Conservation (phyloP, 2,797 vertebrate genomes). For the Aplochiton taeniatus region DNA sequence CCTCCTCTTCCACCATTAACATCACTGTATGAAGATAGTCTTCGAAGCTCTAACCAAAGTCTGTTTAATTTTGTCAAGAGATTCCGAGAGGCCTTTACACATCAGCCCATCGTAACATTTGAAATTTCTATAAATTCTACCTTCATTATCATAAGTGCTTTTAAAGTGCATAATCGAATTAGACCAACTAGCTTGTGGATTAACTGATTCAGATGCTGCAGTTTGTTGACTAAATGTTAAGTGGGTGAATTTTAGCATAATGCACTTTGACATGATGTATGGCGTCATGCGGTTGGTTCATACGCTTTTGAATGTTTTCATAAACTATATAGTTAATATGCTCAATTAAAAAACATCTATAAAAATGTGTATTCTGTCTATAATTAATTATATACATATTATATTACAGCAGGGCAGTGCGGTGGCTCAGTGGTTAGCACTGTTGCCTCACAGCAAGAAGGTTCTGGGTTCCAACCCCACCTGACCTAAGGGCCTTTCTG, state of each 20-base stretch:
- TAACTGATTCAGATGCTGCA: not conserved
- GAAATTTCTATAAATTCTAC: not conserved
- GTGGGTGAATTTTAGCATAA: not conserved
- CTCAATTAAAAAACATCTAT: conserved; percentile 9
- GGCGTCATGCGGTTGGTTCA: conserved; percentile 25
- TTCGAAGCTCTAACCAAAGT: not conserved
- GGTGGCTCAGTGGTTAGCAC: too few species aligned
- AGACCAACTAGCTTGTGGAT: too few species aligned
- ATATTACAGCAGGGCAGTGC: too few species aligned
- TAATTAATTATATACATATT: not conserved
- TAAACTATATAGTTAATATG: conserved; percentile 20
- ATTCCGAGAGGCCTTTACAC: conserved; percentile 1
- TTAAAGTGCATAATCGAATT: not conserved
- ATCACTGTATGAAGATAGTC: not conserved
- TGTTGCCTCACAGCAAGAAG: too few species aligned
- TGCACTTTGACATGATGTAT: conserved; percentile 1
- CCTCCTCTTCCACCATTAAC: too few species aligned
- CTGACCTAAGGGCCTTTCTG: too few species aligned
- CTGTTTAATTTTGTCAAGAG: not conserved
- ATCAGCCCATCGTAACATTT: not conserved
- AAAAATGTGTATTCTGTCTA: not conserved
- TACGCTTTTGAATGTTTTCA: conserved; percentile 50
- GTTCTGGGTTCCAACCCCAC: too few species aligned
- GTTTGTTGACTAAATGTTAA: not conserved
- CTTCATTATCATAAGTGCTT: conserved; percentile 2